Evolutionary conservation across 2,888 invertebrate species (phyloP), one percentile per base, ranked within the genome.

Genomic region (Plagiodera versicolora): DNA sequence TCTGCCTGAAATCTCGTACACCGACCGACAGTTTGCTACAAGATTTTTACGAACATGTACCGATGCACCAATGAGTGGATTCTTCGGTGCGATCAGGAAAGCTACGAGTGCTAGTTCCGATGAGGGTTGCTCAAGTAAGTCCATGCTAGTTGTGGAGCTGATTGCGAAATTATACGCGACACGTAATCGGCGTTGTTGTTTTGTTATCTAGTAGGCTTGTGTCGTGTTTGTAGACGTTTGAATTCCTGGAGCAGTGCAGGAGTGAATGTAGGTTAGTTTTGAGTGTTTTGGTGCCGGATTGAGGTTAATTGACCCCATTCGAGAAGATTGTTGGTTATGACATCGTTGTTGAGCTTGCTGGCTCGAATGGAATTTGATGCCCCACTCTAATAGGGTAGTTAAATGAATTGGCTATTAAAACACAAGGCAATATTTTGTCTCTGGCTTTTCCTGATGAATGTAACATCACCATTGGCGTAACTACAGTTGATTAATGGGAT

Each of bases 31-130:
- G 67, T 67, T 61, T 28, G 60, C 44, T 53, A 65, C 59, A 65
- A 69, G 73, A 66, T 62, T 74, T 61, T 70, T 67, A 63, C 68
- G 70, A 67, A 60, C 64, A 73, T 74, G 74, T 72, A 73, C 78
- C 71, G 72, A 53, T 39, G 39, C 14, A 39, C 39, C n/a, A 39
- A 79, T 79, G 79, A 79, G 78, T 75, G 76, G 75, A 66, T 72
- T 81, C 68, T 75, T 81, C 68, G 79, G 74, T 74, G 77, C 79
- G n/a, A 75, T 80, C 67, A 80, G 77, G 68, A 79, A 73, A 68
- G 76, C 79, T 71, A 77, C 80, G 60, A 67, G 62, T 63, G 67
- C 65, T 60, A 63, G 59, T 57, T 57, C 63, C 56, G 65, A 67
- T 60, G 60, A 66, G 59, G 65, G 58, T 35, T 64, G 62, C 48